Evolutionary conservation across 2,888 invertebrate species (phyloP).

Genomic region (Cactoblastis cactorum): DNA sequence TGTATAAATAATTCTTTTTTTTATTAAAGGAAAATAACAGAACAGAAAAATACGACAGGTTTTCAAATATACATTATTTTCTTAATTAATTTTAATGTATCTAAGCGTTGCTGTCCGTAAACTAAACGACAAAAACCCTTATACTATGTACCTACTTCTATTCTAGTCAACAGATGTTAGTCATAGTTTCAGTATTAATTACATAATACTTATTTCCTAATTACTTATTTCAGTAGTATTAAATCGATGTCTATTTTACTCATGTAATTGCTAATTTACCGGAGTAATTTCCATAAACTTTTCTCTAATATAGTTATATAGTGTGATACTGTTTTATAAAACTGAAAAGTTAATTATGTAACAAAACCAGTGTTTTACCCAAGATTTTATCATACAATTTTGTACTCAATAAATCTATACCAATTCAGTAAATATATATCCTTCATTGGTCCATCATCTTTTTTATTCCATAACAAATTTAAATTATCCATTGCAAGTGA

Average conservation of each 20-base stretch:
- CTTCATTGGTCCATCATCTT: too few relatives aligned
- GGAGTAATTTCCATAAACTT: conserved; percentile 5
- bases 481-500: too few relatives aligned
- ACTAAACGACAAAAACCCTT: not conserved
- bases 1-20: too few relatives aligned
- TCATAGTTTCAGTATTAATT: conserved; percentile 1
- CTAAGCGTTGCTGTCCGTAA: not conserved
- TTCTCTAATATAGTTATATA: not conserved
- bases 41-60: too few relatives aligned
- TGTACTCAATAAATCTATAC: conserved; percentile 37
- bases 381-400: too few relatives aligned
- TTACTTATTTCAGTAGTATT: too few relatives aligned
- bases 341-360: too few relatives aligned
- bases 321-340: too few relatives aligned
- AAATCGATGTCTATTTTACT: conserved; percentile 28
- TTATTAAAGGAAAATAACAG: too few relatives aligned
- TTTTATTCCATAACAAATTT: too few relatives aligned
- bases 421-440: conserved; percentile 13
- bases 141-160: not conserved
- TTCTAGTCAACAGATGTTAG: conserved; percentile 23
- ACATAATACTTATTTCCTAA: too few relatives aligned
- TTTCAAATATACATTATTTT: too few relatives aligned
- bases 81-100: not conserved
- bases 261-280: conserved; percentile 18
- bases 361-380: conserved; percentile 22